These are phyloP conservation scores for Penaeus chinensis DNA, from an alignment of 1,140 invertebrate species.

Conservation along the genomic window DNA sequence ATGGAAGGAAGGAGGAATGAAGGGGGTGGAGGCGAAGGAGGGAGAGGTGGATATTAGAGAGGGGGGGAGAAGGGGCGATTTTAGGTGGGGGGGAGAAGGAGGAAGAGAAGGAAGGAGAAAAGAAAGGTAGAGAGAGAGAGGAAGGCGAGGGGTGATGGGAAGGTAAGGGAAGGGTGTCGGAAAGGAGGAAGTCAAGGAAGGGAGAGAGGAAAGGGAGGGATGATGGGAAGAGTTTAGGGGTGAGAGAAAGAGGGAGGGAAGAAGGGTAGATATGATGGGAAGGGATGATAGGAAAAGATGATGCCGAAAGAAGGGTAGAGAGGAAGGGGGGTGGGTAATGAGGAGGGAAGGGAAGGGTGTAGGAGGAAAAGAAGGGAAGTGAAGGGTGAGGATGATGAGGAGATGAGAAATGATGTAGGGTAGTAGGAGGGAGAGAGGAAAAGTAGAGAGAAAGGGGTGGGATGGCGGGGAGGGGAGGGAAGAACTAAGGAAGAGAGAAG, in stretches of 20 bases:
- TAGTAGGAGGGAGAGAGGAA: too few relatives aligned
- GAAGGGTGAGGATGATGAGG: too few relatives aligned
- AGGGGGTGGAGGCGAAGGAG: neutral
- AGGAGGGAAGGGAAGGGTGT: neutral
- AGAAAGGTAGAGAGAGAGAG: neutral
- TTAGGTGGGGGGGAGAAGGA: neutral
- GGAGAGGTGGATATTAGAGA: neutral
- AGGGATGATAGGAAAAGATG: neutral
- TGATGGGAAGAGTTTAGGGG: neutral
- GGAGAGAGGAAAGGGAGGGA: neutral
- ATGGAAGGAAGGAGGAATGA: neutral
- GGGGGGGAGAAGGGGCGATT: neutral
- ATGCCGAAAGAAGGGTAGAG: conserved; percentile 16
- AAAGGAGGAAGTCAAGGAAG: neutral
- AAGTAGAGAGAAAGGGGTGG: neutral
- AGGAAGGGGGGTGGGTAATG: neutral
- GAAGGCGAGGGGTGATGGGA: neutral
- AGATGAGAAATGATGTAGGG: too few relatives aligned
- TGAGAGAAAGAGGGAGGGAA: neutral
- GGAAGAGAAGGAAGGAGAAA: neutral
- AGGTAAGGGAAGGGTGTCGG: neutral
- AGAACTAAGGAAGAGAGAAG: neutral
- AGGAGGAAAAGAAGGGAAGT: neutral
- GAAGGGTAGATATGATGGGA: neutral
- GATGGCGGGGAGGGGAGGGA: neutral